Evolutionary conservation across 2,888 invertebrate species (phyloP), one percentile per base, ranked within the genome.

Genomic region (Glaucopsyche alexis): DNA sequence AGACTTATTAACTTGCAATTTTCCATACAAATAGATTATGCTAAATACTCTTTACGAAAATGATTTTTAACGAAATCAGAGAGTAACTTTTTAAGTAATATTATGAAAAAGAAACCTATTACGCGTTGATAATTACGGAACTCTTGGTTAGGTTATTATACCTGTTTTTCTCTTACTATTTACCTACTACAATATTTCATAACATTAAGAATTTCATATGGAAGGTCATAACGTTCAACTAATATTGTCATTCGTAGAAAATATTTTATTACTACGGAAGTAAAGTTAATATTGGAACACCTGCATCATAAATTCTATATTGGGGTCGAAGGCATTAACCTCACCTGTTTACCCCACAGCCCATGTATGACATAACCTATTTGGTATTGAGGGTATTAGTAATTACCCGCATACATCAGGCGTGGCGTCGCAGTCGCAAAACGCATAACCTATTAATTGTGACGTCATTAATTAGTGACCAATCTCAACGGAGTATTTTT

Each of bases 291-390:
- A 60, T 60, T 49, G 69, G 40, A 49, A 69, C 69, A 69, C 69
- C 69, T 69, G 69, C 69, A 69, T 69, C 69, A 47, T 69, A 69
- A 69, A 16, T 67, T 42, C 69, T 7, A 49, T 29, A 69, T 69
- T 14, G 49, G 29, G 69, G 69, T 47, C 69, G 7, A 7, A 49
- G 69, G 19, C 42, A 45, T 69, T 69, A 49, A 29, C 29, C 29
- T 16, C 67, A 49, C 47, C 19, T 42, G 42, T 45, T 67, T 45
- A 47, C 47, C 45, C 29, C 47, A 47, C 29, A 29, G 40, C 38
- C 64, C 29, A 65, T 38, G 38, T 65, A 42, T 67, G 16, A 67
- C 67, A 45, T 60, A 38, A 60, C 60, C 29, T 38, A 60, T 60
- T 60, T 38, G 60, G 29, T 60, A 60, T 60, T 29, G 60, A 60